Evolutionary conservation across 2,113 vertebrate species (phyloP).

Genomic region (Triplophysa dalaica): DNA sequence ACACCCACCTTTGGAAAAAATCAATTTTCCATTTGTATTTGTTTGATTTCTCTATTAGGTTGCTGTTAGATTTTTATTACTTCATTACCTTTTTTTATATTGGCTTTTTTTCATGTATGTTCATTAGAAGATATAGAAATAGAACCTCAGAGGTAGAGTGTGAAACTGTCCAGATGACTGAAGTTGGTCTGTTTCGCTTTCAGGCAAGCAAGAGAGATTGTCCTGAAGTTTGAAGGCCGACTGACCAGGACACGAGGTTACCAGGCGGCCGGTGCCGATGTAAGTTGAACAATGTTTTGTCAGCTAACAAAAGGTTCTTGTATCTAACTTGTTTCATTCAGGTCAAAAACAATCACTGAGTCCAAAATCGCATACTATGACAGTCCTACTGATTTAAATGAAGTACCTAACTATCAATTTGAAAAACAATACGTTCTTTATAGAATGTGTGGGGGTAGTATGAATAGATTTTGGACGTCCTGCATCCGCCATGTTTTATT

Average conservation of each 20-base stretch:
- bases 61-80: background rate
- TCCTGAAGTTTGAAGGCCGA: slow-evolving; percentile 90
- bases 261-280: slow-evolving; percentile 95
- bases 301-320: no score
- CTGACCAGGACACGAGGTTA: slow-evolving; percentile 95
- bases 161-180: slow-evolving; percentile 38
- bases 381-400: no score
- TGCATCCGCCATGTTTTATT: no score
- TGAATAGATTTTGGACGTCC: no score
- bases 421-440: no score
- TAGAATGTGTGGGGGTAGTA: no score
- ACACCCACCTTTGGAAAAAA: slow-evolving; percentile 13
- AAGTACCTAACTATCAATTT: no score
- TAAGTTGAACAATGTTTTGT: slow-evolving; percentile 56
- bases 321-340: background rate
- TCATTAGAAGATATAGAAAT: no score
- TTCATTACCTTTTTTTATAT: background rate
- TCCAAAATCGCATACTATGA: no score
- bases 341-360: no score
- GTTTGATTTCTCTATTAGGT: slow-evolving; percentile 18
- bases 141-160: no score
- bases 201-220: slow-evolving; percentile 92
- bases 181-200: slow-evolving; percentile 18
- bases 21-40: slow-evolving; percentile 7
- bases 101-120: background rate